Base-by-base conservation (phyloP, 2,113 vertebrate species). In the Perccottus glenii region DNA sequence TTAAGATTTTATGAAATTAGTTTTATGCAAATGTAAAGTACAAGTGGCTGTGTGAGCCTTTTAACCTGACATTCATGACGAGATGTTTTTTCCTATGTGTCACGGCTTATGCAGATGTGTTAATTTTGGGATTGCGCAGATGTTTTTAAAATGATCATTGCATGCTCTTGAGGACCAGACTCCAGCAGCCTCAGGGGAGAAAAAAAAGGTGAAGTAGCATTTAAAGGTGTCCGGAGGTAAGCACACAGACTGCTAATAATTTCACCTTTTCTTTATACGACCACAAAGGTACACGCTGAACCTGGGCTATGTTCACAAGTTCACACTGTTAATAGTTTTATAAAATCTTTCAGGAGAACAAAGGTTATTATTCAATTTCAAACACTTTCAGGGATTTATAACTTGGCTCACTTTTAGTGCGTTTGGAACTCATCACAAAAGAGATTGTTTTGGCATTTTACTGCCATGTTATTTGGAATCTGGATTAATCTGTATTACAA, bases 241-340 rank as follows among this genome's bases (percentile, higher is more conserved):
- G 12, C 57, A 49, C 47, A 11, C 50, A 4, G n/a, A 6, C 27
- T 77, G 16, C 8, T 70, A 61, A 73, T 77, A 56, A 78, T 69
- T 82, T 74, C 77, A 78, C 76, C 81, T 84, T 63, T 78, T 51
- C 63, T 80, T 78, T 70, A 55, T 77, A 78, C 64, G 19, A 64
- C 47, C 38, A 46, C 64, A 48, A 43, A 64, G 67, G 35, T 10
- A 62, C 45, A 58, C 50, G 16, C 9, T 59, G 67, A 72, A 60
- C 9, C 60, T 19, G 33, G 5, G 42, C 38, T 77, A n/a, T 35
- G 50, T 46, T 67, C 57, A 50, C 27, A 19, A 5, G 53, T 61
- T 64, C 55, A 49, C 5, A 12, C 53, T 33, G 40, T 51, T 77
- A 50, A 75, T 47, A 46, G 68, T 67, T 49, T 48, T 64, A 3